Evolutionary conservation across 2,113 vertebrate species (phyloP), one percentile per base, ranked within the genome.

Genomic region (Thalassarche chlororhynchos): DNA sequence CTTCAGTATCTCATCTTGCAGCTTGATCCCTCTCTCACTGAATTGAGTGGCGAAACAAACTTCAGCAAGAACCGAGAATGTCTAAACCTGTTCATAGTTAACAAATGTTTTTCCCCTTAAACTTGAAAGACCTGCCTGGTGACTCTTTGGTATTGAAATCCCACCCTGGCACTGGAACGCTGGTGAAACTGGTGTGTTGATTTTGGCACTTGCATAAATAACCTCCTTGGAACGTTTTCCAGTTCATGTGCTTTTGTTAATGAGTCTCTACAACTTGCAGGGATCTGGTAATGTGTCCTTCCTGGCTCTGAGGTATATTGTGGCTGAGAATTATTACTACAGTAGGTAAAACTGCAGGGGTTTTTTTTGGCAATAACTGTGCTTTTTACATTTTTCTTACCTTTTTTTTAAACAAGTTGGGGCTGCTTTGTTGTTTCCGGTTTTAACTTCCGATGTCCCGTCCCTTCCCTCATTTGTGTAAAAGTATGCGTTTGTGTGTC

Each of bases 131-230:
- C 97, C 82, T 96, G 95, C 58, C 69, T 79, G 87, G 75, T 97
- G 86, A 95, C 93, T 97, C 87, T 68, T 69, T 79, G 77, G 54
- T 93, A 61, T 81, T 96, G 89, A 96, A 96, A 97, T 96, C 77
- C 78, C 87, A 97, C 87, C 78, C 94, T 95, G 93, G 57, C 74
- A 65, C 70, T 84, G 64, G 79, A 96, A 74, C 0, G 24, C 86
- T 79, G 60, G 86, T 86, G 97, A 97, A 97, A 97, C 95, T 89
- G 46, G 49, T 74, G 91, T 97, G 96, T 94, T 92, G 93, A 92
- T 91, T 96, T 96, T 97, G 95, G 86, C 95, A 74, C 93, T 98
- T 94, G 86, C 80, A 91, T 96, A 91, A 97, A 97, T 95, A 95
- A 96, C 77, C 89, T 96, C 79, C 77, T 96, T 96, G 87, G 90